Evolutionary conservation across 1,140 invertebrate genomes (phyloP).

Genomic region (Metaphire vulgaris): DNA sequence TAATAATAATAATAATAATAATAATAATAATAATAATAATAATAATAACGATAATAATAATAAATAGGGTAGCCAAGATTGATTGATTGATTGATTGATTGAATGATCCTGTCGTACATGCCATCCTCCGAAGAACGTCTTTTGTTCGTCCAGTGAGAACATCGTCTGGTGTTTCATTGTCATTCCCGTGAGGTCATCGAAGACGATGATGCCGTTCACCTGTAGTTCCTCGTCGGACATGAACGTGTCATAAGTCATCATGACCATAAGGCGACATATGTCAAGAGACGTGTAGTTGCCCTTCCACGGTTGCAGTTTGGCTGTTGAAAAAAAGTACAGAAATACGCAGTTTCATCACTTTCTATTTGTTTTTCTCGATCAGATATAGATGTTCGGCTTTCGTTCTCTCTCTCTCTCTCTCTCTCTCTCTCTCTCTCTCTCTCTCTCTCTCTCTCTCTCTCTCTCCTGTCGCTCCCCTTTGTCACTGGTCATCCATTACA

Average conservation of each 20-base stretch:
- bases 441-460: no score
- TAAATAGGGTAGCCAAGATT: no score
- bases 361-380: background rate
- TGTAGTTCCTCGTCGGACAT: constrained; percentile 12
- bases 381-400: background rate
- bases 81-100: no score
- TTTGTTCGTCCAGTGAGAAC: constrained; percentile 21
- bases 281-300: constrained; percentile 19
- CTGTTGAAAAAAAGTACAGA: background rate
- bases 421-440: no score
- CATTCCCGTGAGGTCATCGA: constrained; percentile 26
- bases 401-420: no score
- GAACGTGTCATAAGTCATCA: constrained; percentile 11
- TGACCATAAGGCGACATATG: constrained; percentile 11
- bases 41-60: no score
- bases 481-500: no score
- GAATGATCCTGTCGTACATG: no score
- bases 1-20: no score
- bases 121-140: constrained; percentile 21
- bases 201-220: constrained; percentile 23
- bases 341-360: background rate
- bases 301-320: constrained; percentile 12
- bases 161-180: constrained; percentile 24
- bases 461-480: no score
- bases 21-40: no score